Evolutionary conservation across 2,888 invertebrate genomes (phyloP), one percentile per base, ranked within the genome.

Genomic region (Caenorhabditis becei): DNA sequence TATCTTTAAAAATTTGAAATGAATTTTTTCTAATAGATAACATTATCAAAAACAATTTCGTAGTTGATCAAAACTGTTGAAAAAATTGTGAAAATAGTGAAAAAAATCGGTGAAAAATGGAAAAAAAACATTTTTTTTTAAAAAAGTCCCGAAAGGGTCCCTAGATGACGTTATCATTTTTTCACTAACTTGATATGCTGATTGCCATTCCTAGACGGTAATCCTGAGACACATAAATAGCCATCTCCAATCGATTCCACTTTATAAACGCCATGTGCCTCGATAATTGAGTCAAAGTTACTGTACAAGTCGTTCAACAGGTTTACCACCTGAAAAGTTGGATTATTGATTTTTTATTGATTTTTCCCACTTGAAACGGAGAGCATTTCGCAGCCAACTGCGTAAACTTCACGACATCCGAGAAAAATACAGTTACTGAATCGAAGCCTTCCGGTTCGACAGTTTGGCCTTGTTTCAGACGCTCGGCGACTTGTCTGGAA

Each of bases 211-310:
- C 89, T 80, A n/a, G 72, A 70, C 4, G 89, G 89, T 11, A 90
- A 63, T 1, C 90, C 90, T n/a, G 88, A 89, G 2, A 89, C 89
- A 75, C 89, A 89, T 2, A 90, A 77, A 61, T 89, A 90, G 0
- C 88, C 89, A 58, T 89, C 89, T 2, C 89, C 89, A 53, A 90
- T 90, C 0, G 90, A 89, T 75, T 90, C 90, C 20, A 90, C 89
- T 82, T 89, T 89, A 72, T 89, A 89, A 24, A 86, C 88, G 35
- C 87, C 86, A 51, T 87, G 85, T 54, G 85, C 86, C 58, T 86
- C 89, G 59, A 89, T 89, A 16, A 89, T 87, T 7, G 83, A 77
- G 77, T 89, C 89, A 67, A 89, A 87, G 51, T 84, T 84, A 24
- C 88, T 88, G 67, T 88, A 89, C 16, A 89, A 63, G 53, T 87